Percentiles rank a stretch among this genome's conserved stretches.
These are phyloP conservation scores for Sinocyclocheilus anophthalmus DNA, from an alignment of 2,113 vertebrate genomes.

Conservation along the genomic window DNA sequence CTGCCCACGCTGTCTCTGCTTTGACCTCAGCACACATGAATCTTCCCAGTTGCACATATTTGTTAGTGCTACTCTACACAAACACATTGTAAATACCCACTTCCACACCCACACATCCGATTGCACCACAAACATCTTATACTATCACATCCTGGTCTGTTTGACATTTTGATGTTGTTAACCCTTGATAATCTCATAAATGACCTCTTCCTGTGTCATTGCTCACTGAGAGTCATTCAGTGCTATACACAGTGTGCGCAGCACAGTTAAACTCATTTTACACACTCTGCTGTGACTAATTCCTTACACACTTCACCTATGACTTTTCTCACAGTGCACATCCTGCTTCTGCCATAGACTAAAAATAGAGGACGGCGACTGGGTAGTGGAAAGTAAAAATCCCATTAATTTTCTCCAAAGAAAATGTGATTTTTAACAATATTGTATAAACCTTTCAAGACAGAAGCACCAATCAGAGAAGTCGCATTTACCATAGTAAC, in stretches of 20 bases:
- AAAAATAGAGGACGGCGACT: neutral
- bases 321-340: constrained; percentile 54
- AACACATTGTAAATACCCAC: constrained; percentile 24
- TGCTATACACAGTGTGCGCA: neutral
- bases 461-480: neutral
- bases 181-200: constrained; percentile 24
- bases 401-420: neutral
- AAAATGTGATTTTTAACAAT: neutral
- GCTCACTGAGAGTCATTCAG: neutral
- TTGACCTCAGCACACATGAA: constrained; percentile 31
- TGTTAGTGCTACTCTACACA: constrained; percentile 80
- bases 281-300: constrained; percentile 47
- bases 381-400: neutral
- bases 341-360: constrained; percentile 44
- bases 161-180: constrained; percentile 31
- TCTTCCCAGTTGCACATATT: constrained; percentile 73
- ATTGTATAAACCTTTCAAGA: neutral
- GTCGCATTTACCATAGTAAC: neutral
- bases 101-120: constrained; percentile 39
- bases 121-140: constrained; percentile 33
- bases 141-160: constrained; percentile 24
- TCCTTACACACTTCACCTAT: constrained; percentile 40
- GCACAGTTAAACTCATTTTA: neutral
- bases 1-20: constrained; percentile 67
- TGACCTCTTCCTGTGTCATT: constrained; percentile 33